Base-by-base conservation (phyloP, 1,140 invertebrate species). In the Drosophila lowei region DNA sequence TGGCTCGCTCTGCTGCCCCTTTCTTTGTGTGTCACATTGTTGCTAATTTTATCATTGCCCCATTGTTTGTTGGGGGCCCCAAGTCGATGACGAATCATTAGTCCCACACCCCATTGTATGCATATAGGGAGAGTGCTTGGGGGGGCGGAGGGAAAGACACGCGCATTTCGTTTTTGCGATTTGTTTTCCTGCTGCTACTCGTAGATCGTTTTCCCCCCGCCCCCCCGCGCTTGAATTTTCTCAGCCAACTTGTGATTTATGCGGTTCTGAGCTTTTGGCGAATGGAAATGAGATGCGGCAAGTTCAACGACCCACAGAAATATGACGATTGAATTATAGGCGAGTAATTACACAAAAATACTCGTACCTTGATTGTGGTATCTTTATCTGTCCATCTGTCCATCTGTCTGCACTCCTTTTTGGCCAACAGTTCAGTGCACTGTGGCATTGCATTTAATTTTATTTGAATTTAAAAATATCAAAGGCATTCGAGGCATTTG, bases 401-500 rank as follows among this genome's bases (percentile, higher is more conserved):
- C 18, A 18, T 18, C 25, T 6, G 25, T 18, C 25, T 6, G 25
- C 34, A 38, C 34, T 5, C 34, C 0, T 11, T 13, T 38, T 38
- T 25, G 23, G 23, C 23, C 23, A 25, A 25, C 72, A 66, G 67
- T 77, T 77, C 75, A 72, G 52, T 67, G 75, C 61, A 50, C 59
- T 56, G 34, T 38, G 62, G 30, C 65, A 53, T 25, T 62, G 62
- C 64, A 59, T 68, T 50, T 49, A 66, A 63, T 58, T 65, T 46
- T 53, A 38, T 38, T 38, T 38, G 3, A 60, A 67, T 49, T 52
- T 52, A 38, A 56, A 60, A 71, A 73, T 81, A 80, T 74, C 79
- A 74, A 79, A 79, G 67, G 62, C 72, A 80, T 80, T 80, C 57
- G 66, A 28, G 73, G 73, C 68, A 80, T 80, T 80, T 81, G 77